Evolutionary conservation across 2,113 vertebrate genomes (phyloP).

Genomic region (Eptesicus fuscus): DNA sequence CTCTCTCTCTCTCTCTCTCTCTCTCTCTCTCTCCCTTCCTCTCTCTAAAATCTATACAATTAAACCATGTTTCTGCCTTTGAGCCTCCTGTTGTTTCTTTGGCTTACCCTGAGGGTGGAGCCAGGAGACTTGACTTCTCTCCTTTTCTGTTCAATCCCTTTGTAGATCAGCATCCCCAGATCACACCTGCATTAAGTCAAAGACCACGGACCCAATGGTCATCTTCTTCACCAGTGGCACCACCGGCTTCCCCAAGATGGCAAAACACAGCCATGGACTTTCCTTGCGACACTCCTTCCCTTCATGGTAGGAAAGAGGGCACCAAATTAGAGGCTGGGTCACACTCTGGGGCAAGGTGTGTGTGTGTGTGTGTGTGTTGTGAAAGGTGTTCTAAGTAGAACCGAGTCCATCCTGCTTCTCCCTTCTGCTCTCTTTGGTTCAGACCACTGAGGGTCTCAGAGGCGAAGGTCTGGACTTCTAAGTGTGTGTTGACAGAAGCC

Average conservation of each 20-base stretch:
- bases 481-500: neutral
- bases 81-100: neutral
- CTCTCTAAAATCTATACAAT: neutral
- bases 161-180: slow-evolving; percentile 80
- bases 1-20: too few species aligned
- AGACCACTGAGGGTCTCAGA: neutral
- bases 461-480: neutral
- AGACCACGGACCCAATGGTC: slow-evolving; percentile 80
- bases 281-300: slow-evolving; percentile 58
- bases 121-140: neutral
- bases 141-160: slow-evolving; percentile 1
- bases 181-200: slow-evolving; percentile 84
- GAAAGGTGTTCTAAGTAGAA: neutral
- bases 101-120: neutral
- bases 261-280: slow-evolving; percentile 75
- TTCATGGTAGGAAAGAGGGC: slow-evolving; percentile 29
- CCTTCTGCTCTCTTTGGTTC: neutral
- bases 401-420: neutral
- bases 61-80: neutral
- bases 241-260: slow-evolving; percentile 89
- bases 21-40: too few species aligned
- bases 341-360: too few species aligned
- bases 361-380: neutral
- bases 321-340: too few species aligned
- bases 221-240: slow-evolving; percentile 92